phyloP scores from a whole-genome alignment of 2,113 vertebrate genomes.

The Periophthalmus modestus region DNA sequence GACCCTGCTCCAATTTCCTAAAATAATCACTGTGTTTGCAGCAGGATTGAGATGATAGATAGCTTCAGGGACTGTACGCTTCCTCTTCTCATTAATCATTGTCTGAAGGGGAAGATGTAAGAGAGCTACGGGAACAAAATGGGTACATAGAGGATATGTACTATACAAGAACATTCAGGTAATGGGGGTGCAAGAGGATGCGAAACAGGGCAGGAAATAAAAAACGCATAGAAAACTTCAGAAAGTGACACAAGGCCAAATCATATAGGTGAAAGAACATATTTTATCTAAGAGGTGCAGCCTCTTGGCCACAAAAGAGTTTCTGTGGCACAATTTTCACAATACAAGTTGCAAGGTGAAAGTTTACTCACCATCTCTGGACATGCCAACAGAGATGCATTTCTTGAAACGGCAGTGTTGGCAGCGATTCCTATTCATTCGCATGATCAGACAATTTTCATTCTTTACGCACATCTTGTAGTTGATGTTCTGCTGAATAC shows the following conservation, averaged over 20 bases:
- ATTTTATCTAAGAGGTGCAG: constrained; percentile 41
- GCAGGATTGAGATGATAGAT: constrained; percentile 81
- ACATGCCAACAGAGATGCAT: constrained; percentile 84
- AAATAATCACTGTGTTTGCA: constrained; percentile 82
- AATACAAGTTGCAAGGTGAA: constrained; percentile 36
- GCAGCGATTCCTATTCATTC: constrained; percentile 84
- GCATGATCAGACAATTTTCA: constrained; percentile 81
- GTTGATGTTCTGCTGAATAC: constrained; percentile 84
- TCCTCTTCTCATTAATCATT: constrained; percentile 82
- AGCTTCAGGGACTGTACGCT: constrained; percentile 76
- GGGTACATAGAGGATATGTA: constrained; percentile 41
- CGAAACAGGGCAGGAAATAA: constrained; percentile 53
- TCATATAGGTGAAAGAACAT: constrained; percentile 33
- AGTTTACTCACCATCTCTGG: constrained; percentile 79
- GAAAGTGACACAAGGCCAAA: constrained; percentile 37
- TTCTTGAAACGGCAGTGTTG: constrained; percentile 85
- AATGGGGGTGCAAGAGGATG: constrained; percentile 44
- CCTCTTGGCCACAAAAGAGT: constrained; percentile 63
- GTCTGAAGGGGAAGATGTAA: constrained; percentile 64
- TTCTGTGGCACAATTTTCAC: constrained; percentile 57
- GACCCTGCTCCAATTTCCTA: constrained; percentile 79
- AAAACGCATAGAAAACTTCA: constrained; percentile 38
- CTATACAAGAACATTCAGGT: constrained; percentile 39
- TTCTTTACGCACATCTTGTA: constrained; percentile 86
- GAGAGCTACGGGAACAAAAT: constrained; percentile 64